phyloP scores from a whole-genome alignment of 2,888 invertebrate species.

The Flabesymbios commensalis region DNA sequence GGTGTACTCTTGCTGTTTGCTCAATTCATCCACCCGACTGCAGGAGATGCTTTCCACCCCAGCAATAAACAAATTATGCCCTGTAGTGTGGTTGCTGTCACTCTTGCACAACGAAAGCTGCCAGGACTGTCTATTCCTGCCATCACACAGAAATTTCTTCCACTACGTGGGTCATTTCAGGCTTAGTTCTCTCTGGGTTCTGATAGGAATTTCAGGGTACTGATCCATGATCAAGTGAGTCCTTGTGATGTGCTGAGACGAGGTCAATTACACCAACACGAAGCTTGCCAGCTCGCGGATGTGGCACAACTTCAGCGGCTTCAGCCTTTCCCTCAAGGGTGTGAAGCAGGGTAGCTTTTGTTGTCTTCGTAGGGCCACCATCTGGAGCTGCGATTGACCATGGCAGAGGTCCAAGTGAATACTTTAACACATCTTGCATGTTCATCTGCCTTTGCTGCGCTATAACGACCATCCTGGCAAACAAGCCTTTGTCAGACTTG shows the following conservation, averaged over 20 bases:
- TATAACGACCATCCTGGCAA: constrained; percentile 16
- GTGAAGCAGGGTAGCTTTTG: constrained; percentile 14
- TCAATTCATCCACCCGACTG: too few species aligned
- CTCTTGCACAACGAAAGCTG: too few species aligned
- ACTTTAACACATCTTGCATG: constrained; percentile 12
- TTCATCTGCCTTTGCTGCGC: constrained; percentile 12
- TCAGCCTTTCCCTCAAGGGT: constrained; percentile 13
- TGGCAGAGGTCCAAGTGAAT: constrained; percentile 15
- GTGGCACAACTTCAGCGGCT: constrained; percentile 3
- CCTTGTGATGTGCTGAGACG: background rate
- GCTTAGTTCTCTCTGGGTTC: constrained; percentile 18
- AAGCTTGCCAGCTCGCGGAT: too few species aligned
- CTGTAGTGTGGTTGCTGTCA: too few species aligned
- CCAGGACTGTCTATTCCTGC: too few species aligned
- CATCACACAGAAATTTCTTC: background rate
- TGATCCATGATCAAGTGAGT: constrained; percentile 26
- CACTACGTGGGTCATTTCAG: constrained; percentile 2
- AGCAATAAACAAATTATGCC: too few species aligned
- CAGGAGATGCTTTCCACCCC: too few species aligned
- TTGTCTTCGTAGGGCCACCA: constrained; percentile 20
- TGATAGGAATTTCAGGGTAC: constrained; percentile 24
- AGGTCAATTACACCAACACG: too few species aligned
- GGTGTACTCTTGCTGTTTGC: constrained; percentile 29
- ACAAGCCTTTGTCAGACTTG: constrained; percentile 15
- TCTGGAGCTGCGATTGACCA: constrained; percentile 22